Base-by-base conservation (phyloP, 2,888 invertebrate species). In the Sycophila texana region DNA sequence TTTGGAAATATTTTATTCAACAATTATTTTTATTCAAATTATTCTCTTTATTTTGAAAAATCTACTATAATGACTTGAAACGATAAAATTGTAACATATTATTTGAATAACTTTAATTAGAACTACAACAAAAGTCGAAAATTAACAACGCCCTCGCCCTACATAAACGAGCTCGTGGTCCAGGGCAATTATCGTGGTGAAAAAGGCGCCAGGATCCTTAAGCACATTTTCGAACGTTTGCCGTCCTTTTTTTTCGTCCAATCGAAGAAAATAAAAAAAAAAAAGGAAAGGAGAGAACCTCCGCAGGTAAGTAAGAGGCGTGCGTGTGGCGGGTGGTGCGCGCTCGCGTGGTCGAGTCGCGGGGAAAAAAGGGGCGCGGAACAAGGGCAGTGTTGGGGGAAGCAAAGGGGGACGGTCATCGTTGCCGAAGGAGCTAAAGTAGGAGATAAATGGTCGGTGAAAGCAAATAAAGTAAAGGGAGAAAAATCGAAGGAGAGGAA, bases 391-490 rank as follows among this genome's bases (percentile, higher is more conserved):
- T 3, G 26, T n/a, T 4, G 55, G 67, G 5, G 39, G 39, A 5
- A 39, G 14, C n/a, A 1, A 26, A 30, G 22, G 60, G 77, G 60
- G 78, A 75, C 75, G 79, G 74, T 79, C 75, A 76, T 74, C 77
- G 67, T 77, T 51, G 74, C 49, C 20, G 72, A 71, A 75, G 68
- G 58, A 74, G 72, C 47, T 74, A 75, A 81, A 81, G 74, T 80
- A 81, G 78, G 77, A 75, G 81, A 80, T 81, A 80, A 81, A 81
- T 76, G 77, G 81, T 57, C 49, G 74, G 77, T 76, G 73, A 80
- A 75, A 70, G 77, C 79, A 80, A 80, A 80, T 76, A 80, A 73
- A 80, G 63, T 58, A 77, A 74, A 76, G 68, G 26, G 68, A 79
- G 80, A 79, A 75, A 67, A 78, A 77, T 77, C 58, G 79, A 77